Percentiles rank a stretch among this genome's conserved stretches.
These are phyloP conservation scores for Drosophila lacicola DNA, from an alignment of 2,888 invertebrate species.

Conservation along the genomic window DNA sequence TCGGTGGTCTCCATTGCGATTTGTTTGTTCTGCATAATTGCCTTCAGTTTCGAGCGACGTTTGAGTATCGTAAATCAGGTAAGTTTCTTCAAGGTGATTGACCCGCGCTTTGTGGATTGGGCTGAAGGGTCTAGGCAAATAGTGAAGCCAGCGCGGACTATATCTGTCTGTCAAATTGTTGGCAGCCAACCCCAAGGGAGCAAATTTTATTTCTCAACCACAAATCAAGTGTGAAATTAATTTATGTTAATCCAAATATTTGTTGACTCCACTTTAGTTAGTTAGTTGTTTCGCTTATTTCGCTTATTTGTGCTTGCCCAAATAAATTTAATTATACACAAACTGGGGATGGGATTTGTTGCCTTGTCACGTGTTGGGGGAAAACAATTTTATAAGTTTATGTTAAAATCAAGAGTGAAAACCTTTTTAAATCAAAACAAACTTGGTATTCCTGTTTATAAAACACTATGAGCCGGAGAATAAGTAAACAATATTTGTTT, in stretches of 20 bases:
- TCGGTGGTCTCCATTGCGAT: constrained; percentile 83
- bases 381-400: too few relatives aligned
- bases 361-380: not conserved
- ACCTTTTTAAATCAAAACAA: too few relatives aligned
- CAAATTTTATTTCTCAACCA: constrained; percentile 29
- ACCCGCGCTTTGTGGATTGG: constrained; percentile 11
- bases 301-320: not conserved
- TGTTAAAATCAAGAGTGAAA: too few relatives aligned
- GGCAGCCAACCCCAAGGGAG: not conserved
- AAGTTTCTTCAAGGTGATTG: constrained; percentile 30
- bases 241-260: constrained; percentile 10
- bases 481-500: too few relatives aligned
- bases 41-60: constrained; percentile 82
- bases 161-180: too few relatives aligned
- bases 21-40: constrained; percentile 81
- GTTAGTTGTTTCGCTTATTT: not conserved
- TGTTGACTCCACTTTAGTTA: constrained; percentile 1
- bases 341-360: not conserved
- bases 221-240: constrained; percentile 60
- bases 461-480: too few relatives aligned
- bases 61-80: constrained; percentile 83
- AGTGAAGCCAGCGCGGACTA: not conserved
- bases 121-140: not conserved
- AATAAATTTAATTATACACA: not conserved
- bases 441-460: too few relatives aligned